Evolutionary conservation across 1,140 invertebrate genomes (phyloP).

Genomic region (Globodera rostochiensis): DNA sequence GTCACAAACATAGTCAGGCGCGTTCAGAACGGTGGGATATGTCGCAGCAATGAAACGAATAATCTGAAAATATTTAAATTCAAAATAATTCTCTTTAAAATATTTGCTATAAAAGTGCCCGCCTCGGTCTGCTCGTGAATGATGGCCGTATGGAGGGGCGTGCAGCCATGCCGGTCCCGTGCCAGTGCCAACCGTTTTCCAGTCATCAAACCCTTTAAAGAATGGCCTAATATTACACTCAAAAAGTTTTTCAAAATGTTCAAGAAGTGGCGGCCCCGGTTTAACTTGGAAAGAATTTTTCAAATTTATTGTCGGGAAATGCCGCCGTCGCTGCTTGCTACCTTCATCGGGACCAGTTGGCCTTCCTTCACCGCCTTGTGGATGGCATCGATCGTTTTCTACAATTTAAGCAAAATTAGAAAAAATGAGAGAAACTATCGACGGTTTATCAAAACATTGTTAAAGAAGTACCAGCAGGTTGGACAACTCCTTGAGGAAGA

Average conservation of each 20-base stretch:
- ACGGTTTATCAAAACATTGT: too few species aligned
- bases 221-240: too few species aligned
- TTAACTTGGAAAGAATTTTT: not conserved
- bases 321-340: not conserved
- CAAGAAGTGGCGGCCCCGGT: too few species aligned
- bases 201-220: conserved; percentile 63
- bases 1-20: conserved; percentile 59
- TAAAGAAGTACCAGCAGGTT: conserved; percentile 72
- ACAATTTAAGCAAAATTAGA: conserved; percentile 30
- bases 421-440: too few species aligned
- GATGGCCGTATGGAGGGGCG: conserved; percentile 73
- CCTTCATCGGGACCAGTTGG: conserved; percentile 71
- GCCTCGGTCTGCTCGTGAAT: conserved; percentile 74
- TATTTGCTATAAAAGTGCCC: not conserved
- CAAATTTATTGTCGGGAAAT: not conserved
- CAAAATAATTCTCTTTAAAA: not conserved
- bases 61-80: conserved; percentile 65
- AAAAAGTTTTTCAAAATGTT: too few species aligned
- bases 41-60: conserved; percentile 66
- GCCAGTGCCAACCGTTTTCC: conserved; percentile 74
- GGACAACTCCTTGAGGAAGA: conserved; percentile 74
- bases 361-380: conserved; percentile 76
- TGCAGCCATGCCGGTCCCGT: conserved; percentile 78
- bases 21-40: conserved; percentile 60
- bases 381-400: conserved; percentile 68